Conservation (phyloP, 1,140 invertebrate species). For the Drosophila lacteicornis region DNA sequence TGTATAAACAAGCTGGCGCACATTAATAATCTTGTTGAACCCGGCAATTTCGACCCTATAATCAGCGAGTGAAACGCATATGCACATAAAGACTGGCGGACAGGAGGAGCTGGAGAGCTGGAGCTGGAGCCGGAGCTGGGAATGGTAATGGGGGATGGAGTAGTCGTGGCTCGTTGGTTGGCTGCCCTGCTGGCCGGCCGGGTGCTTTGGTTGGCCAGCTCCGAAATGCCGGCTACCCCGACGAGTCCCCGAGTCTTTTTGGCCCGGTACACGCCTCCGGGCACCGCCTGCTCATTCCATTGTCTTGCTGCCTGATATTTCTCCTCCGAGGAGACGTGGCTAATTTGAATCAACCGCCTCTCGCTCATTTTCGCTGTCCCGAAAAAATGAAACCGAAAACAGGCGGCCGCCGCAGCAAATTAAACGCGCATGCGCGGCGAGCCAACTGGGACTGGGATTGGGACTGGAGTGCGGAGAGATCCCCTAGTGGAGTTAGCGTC, state of each 20-base stretch:
- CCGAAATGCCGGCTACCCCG: constrained; percentile 12
- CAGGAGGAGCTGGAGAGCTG: constrained; percentile 28
- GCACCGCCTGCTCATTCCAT: constrained; percentile 79
- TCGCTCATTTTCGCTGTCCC: constrained; percentile 82
- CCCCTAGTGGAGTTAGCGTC: constrained; percentile 1
- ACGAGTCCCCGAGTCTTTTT: constrained; percentile 40
- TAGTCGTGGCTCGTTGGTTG: constrained; percentile 67
- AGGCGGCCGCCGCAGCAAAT: constrained; percentile 60
- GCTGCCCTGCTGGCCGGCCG: constrained; percentile 53
- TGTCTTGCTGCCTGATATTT: constrained; percentile 77
- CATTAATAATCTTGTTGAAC: constrained; percentile 83
- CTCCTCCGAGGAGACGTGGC: constrained; percentile 74
- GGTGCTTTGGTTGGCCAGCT: constrained; percentile 41
- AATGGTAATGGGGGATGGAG: constrained; percentile 16
- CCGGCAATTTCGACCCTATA: constrained; percentile 81
- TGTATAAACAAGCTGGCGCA: constrained; percentile 69
- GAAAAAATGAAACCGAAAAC: constrained; percentile 78
- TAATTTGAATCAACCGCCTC: constrained; percentile 82
- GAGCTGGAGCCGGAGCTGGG: constrained; percentile 13
- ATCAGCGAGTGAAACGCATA: constrained; percentile 81
- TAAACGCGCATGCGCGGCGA: constrained; percentile 77
- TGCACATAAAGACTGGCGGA: constrained; percentile 72
- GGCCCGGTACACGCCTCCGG: constrained; percentile 77
- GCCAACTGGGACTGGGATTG: constrained; percentile 5
- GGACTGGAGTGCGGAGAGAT: neutral